These are phyloP conservation scores for Nomada ruficornis DNA, from an alignment of 2,888 invertebrate genomes.

Conservation along the genomic window DNA sequence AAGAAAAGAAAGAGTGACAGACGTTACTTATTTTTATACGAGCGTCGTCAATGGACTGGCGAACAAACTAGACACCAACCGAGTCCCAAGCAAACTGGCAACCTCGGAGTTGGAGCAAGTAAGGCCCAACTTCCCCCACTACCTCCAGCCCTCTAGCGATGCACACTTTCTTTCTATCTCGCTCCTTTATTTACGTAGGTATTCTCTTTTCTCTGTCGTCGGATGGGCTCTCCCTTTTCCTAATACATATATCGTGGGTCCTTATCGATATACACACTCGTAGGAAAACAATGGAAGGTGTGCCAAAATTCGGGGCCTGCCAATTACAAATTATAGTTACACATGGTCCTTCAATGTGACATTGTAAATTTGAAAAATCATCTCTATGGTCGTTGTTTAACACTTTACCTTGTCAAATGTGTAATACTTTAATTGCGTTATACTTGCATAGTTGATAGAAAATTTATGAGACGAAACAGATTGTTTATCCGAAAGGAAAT, in stretches of 20 bases:
- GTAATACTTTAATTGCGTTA: background rate
- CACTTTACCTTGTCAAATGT: background rate
- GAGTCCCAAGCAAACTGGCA: constrained; percentile 72
- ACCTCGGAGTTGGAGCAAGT: constrained; percentile 66
- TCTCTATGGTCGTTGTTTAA: background rate
- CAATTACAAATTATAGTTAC: background rate
- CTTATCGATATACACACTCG: constrained; percentile 16
- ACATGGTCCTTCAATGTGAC: background rate
- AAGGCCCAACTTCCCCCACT: constrained; percentile 73
- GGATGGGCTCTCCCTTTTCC: constrained; percentile 23
- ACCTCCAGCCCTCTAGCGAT: constrained; percentile 42
- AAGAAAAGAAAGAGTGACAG: constrained; percentile 12
- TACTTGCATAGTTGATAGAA: background rate
- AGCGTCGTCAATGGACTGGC: constrained; percentile 66
- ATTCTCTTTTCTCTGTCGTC: constrained; percentile 4
- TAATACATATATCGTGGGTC: constrained; percentile 27
- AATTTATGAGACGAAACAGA: background rate
- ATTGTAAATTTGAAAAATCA: background rate
- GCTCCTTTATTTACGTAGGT: background rate
- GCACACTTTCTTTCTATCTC: constrained; percentile 27
- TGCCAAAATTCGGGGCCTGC: background rate
- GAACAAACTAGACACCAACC: constrained; percentile 60
- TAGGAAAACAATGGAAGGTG: constrained; percentile 28
- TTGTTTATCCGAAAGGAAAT: background rate
- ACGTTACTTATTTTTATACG: constrained; percentile 49